A percentile compares a stretch with the other conserved stretches of the same genome.
phyloP scores from a whole-genome alignment of 2,888 invertebrate species.

The Nebria brevicollis region DNA sequence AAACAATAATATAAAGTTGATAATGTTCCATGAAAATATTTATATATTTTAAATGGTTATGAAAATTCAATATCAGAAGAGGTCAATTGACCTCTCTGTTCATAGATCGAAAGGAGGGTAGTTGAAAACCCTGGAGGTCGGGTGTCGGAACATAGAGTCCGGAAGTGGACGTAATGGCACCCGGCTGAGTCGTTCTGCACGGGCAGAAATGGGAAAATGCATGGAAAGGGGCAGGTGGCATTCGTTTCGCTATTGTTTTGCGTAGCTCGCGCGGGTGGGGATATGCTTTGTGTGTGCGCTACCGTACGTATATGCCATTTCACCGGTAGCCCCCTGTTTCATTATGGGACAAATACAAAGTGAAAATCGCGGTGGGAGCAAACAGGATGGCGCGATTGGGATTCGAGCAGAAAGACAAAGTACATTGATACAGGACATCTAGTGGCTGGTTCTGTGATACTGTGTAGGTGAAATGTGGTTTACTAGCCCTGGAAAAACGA shows the following conservation, averaged over 20 bases:
- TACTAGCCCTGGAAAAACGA: neutral
- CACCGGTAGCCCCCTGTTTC: constrained; percentile 30
- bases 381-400: neutral
- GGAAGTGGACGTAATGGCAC: constrained; percentile 62
- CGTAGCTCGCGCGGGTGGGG: constrained; percentile 35
- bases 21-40: too few species aligned
- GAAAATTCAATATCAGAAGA: neutral
- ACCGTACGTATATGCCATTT: constrained; percentile 33
- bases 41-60: too few species aligned
- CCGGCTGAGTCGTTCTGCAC: constrained; percentile 57
- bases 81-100: constrained; percentile 10
- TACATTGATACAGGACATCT: neutral
- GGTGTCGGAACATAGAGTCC: constrained; percentile 52
- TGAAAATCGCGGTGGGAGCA: constrained; percentile 29
- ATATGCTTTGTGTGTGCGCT: neutral
- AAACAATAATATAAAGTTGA: too few species aligned
- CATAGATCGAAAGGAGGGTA: neutral
- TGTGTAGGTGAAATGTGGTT: neutral
- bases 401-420: neutral
- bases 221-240: constrained; percentile 51
- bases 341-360: constrained; percentile 44
- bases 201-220: constrained; percentile 48
- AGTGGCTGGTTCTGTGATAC: neutral
- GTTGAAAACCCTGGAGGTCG: constrained; percentile 55
- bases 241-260: constrained; percentile 58